Evolutionary conservation across 2,888 invertebrate genomes (phyloP).

Genomic region (Noctua janthina): DNA sequence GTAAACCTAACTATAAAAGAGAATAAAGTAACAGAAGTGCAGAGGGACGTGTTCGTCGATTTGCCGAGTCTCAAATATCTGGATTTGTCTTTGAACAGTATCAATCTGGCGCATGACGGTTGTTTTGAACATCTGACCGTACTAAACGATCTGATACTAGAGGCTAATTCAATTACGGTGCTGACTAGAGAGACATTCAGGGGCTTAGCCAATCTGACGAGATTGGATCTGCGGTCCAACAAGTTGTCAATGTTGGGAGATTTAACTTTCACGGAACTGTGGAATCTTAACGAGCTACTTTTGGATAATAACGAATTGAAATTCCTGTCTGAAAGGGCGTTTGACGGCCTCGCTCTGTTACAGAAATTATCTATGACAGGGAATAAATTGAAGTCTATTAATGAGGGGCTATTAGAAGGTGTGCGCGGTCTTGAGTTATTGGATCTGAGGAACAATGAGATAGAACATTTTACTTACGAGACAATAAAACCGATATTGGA

Average conservation of each 20-base stretch:
- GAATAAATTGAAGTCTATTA: constrained; percentile 93
- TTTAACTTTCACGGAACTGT: constrained; percentile 94
- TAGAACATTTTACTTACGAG: constrained; percentile 94
- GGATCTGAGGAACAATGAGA: constrained; percentile 94
- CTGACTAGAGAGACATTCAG: constrained; percentile 94
- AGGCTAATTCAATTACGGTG: constrained; percentile 93
- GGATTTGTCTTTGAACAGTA: constrained; percentile 95
- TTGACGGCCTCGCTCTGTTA: constrained; percentile 93
- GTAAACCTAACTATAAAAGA: constrained; percentile 93
- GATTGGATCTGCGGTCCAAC: constrained; percentile 94
- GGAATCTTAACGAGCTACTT: constrained; percentile 93
- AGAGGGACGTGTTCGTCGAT: constrained; percentile 94
- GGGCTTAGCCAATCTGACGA: constrained; percentile 93
- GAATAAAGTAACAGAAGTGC: constrained; percentile 94
- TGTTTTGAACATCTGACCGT: constrained; percentile 94
- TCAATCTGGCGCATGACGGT: constrained; percentile 96
- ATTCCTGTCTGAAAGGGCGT: constrained; percentile 94
- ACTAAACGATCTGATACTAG: constrained; percentile 94
- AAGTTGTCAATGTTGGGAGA: constrained; percentile 94
- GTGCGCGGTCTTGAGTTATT: constrained; percentile 94
- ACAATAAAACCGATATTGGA: constrained; percentile 94
- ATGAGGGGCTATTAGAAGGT: constrained; percentile 93
- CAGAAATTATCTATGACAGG: constrained; percentile 94
- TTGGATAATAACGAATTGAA: constrained; percentile 93
- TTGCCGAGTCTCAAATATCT: constrained; percentile 93